Evolutionary conservation across 2,797 vertebrate species (phyloP).

Genomic region (Lepus oiostolus): DNA sequence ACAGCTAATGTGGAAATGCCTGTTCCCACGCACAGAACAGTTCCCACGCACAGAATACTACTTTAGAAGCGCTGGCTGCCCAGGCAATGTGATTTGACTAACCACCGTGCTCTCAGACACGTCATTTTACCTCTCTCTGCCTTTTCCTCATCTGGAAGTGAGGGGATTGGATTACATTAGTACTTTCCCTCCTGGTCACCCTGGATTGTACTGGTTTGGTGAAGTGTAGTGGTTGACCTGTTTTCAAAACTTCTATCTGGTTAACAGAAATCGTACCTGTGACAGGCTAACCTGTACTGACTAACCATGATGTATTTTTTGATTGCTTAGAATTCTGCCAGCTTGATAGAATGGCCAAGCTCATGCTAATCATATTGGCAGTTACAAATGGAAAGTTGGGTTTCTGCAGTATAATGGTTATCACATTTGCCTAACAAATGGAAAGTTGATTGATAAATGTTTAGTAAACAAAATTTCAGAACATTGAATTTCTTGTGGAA

Average conservation of each 20-base stretch:
- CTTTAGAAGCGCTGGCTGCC: neutral
- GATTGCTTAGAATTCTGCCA: neutral
- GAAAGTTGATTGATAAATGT: conserved; percentile 31
- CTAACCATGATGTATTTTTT: neutral
- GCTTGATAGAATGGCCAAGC: neutral
- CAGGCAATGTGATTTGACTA: neutral
- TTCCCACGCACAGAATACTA: too few species aligned
- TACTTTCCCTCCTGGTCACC: neutral
- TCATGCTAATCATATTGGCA: neutral
- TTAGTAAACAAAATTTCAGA: conserved; percentile 26
- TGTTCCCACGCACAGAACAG: neutral
- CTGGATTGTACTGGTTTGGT: neutral
- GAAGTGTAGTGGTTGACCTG: neutral
- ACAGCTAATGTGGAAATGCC: neutral
- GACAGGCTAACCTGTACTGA: neutral
- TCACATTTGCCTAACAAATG: neutral
- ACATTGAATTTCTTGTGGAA: conserved; percentile 18
- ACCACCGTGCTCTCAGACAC: neutral
- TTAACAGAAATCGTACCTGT: neutral
- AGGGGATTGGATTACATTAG: neutral
- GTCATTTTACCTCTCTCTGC: neutral
- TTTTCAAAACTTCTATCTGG: neutral
- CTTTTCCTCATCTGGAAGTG: neutral
- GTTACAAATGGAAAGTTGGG: conserved; percentile 23
- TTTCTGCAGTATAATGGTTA: too few species aligned